phyloP scores from a whole-genome alignment of 2,797 vertebrate genomes.

The Monodelphis domestica region DNA sequence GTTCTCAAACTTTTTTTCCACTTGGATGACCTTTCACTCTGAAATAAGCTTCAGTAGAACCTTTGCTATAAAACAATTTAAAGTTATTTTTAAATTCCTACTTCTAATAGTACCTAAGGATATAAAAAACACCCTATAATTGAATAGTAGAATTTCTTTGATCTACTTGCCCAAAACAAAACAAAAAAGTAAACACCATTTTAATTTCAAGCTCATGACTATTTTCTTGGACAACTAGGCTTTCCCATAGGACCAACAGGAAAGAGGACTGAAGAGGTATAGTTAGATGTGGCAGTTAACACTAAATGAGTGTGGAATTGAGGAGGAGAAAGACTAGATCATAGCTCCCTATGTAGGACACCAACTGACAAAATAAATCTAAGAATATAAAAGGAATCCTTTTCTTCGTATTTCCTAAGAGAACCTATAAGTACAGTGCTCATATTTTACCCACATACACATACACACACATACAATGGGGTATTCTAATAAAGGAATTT shows the following conservation, averaged over 20 bases:
- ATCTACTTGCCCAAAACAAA: neutral
- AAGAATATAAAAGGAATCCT: neutral
- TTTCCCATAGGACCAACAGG: neutral
- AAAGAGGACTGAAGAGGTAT: neutral
- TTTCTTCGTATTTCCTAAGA: neutral
- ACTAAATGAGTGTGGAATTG: neutral
- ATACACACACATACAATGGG: neutral
- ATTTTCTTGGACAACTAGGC: neutral
- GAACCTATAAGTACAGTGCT: neutral
- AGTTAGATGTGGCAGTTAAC: neutral
- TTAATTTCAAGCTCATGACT: neutral
- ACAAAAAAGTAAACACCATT: neutral
- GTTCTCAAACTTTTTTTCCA: slow-evolving; percentile 1
- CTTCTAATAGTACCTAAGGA: neutral
- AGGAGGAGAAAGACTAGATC: neutral
- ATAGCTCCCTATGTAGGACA: neutral
- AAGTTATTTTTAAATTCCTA: neutral
- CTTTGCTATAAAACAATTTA: neutral
- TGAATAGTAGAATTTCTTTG: neutral
- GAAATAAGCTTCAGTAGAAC: neutral
- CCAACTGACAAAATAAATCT: neutral
- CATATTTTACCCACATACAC: neutral
- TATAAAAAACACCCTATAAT: neutral
- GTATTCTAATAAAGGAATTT: neutral
- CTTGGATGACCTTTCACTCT: neutral